Base-by-base conservation (phyloP, 2,113 vertebrate species). In the Rhabdomys dilectus region DNA sequence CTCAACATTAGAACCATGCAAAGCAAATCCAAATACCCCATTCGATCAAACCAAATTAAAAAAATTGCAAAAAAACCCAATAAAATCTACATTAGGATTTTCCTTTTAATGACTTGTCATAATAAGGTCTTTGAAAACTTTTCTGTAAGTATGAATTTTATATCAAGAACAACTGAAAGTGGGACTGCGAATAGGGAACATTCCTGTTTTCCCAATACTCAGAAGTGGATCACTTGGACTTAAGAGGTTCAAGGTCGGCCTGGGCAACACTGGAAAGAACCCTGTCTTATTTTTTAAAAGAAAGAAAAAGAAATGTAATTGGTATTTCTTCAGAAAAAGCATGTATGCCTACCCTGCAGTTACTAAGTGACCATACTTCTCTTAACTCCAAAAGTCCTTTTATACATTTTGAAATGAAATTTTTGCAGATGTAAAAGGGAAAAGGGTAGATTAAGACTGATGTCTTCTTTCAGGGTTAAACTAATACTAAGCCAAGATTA, bases 351-450 rank as follows among this genome's bases (percentile, higher is more conserved):
- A 4, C 24, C 75, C 56, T 87, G 22, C 21, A 76, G 75, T 76
- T 80, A 94, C 80, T 75, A 91, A 89, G 66, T 64, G 77, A 86
- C 5, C 89, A 84, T 72, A n/a, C 73, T 86, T 56, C 77, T 80
- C 51, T n/a, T 93, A 77, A 97, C 90, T 96, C 91, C 89, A 60
- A 94, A 96, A 91, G 85, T 95, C 93, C 7, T 91, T 96, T 66
- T 85, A 76, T 66, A 80, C 8, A 91, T 96, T 95, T 80, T 82
- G 53, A 96, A 97, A 96, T 8, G 9, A 64, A 87, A 96, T 94
- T 95, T 97, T 75, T 70, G 73, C 39, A 95, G 78, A 91, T 82
- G 90, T 39, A 45, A 42, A 93, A 93, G 89, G 51, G 73, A 56
- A 84, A 58, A 51, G 48, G 73, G 62, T 78, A 93, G 42, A 94